A percentile compares a stretch with the other conserved stretches of the same genome.
Conservation (phyloP, 1,140 invertebrate genomes). For the Bombus waltoni region DNA sequence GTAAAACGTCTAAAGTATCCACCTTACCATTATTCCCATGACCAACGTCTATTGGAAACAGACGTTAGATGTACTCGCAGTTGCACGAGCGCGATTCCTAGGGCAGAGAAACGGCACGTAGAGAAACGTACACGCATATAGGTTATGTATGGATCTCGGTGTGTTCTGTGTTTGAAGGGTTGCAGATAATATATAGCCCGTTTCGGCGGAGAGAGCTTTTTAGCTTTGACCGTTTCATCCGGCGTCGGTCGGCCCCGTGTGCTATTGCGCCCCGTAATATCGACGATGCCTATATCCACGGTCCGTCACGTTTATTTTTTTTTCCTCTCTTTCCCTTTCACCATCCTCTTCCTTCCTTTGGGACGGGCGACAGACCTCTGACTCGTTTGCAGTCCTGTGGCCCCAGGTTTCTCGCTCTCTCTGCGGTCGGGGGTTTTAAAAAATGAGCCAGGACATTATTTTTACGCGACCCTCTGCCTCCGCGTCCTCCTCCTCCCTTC, state of each 20-base stretch:
- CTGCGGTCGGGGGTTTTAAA: conserved; percentile 67
- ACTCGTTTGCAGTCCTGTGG: conserved; percentile 30
- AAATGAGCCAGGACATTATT: conserved; percentile 79
- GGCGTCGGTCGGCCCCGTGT: conserved; percentile 25
- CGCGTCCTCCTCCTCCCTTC: conserved; percentile 27
- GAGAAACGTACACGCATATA: conserved; percentile 55
- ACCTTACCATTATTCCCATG: neutral
- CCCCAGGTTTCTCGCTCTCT: conserved; percentile 21
- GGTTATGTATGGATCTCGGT: conserved; percentile 67
- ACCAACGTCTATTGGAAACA: neutral
- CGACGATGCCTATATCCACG: conserved; percentile 65
- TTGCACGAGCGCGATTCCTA: neutral
- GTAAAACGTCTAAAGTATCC: neutral
- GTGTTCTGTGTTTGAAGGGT: conserved; percentile 79
- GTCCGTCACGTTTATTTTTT: conserved; percentile 74
- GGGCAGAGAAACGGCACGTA: conserved; percentile 31
- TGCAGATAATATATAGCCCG: conserved; percentile 78
- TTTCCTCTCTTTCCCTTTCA: conserved; percentile 3
- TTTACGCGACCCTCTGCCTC: conserved; percentile 66
- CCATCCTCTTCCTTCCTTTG: neutral
- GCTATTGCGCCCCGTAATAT: conserved; percentile 70
- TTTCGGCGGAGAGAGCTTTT: conserved; percentile 73
- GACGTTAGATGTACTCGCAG: neutral
- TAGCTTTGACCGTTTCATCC: conserved; percentile 79
- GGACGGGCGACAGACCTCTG: neutral